Evolutionary conservation across 1,140 invertebrate genomes (phyloP).

Genomic region (Caligus rogercresseyi): DNA sequence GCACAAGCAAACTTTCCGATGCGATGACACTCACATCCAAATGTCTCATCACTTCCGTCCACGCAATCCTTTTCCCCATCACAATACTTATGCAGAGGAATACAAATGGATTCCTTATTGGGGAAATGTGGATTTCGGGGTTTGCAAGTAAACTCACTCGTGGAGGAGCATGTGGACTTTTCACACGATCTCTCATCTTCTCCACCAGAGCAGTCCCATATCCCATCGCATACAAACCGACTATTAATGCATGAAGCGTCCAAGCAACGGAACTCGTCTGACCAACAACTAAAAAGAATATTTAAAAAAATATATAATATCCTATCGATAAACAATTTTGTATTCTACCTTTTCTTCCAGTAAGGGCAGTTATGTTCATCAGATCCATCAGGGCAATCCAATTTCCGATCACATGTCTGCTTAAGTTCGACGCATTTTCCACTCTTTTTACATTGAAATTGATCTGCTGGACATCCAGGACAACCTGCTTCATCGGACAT

Average conservation of each 20-base stretch:
- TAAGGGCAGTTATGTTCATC: constrained; percentile 31
- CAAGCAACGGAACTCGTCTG: constrained; percentile 15
- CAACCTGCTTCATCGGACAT: constrained; percentile 6
- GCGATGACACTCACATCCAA: constrained; percentile 19
- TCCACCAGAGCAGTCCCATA: constrained; percentile 9
- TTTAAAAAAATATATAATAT: not conserved
- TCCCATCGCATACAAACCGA: not conserved
- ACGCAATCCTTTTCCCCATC: constrained; percentile 22
- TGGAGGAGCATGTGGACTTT: not conserved
- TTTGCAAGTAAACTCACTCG: not conserved
- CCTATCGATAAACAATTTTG: not conserved
- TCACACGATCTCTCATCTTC: constrained; percentile 12
- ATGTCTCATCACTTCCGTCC: constrained; percentile 24
- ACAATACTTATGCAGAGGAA: constrained; percentile 23
- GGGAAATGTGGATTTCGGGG: not conserved
- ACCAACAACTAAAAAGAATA: constrained; percentile 12
- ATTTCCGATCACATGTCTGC: constrained; percentile 30
- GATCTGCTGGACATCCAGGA: not conserved
- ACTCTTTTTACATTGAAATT: constrained; percentile 21
- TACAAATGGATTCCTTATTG: constrained; percentile 23
- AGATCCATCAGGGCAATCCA: constrained; percentile 32
- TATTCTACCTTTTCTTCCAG: constrained; percentile 4
- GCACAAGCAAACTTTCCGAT: constrained; percentile 4
- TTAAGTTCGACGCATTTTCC: constrained; percentile 30
- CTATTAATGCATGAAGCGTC: constrained; percentile 2